Evolutionary conservation across 2,797 vertebrate species (phyloP), one percentile per base, ranked within the genome.

Genomic region (Eidolon dupreanum): DNA sequence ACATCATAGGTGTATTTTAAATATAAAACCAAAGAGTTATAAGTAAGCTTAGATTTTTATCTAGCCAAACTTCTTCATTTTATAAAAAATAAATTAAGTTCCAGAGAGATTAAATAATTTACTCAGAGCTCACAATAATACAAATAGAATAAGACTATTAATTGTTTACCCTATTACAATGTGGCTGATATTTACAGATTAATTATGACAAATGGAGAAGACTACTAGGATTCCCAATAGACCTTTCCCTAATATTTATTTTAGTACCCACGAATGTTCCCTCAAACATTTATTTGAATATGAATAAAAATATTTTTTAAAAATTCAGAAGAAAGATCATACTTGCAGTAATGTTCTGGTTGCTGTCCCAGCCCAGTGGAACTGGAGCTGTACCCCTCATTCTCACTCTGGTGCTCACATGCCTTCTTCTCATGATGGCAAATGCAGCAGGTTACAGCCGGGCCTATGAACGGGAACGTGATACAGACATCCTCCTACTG

Each of bases 231-330:
- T 41, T 83, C 85, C 73, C 17, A 46, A 5, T 57, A 85, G 41
- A n/a, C 13, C 0, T 38, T 68, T n/a, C 68, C 26, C 33, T 81
- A 43, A 75, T 66, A 28, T 16, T 2, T 26, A 41, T 33, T 65
- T 16, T 36, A 36, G 61, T 85, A 33, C 53, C 26, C 75, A 51
- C 38, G 38, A n/a, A 28, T 24, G 4, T 79, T 91, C 38, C 43
- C 90, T 93, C 71, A 61, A 31, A 65, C 20, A 66, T 24, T 93
- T 6, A 65, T 63, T 63, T 88, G 66, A 53, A 68, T 89, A 46
- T 43, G 3, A 86, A 66, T 68, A 55, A 63, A 41, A 81, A 5
- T 33, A 19, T 0, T 2, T 12, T 87, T 84, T 2, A 43, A 68
- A 70, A 78, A 65, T 22, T 19, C 41, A 61, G 24, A 15, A n/a